Conservation (phyloP, 2,113 vertebrate species). For the Catagonus wagneri region DNA sequence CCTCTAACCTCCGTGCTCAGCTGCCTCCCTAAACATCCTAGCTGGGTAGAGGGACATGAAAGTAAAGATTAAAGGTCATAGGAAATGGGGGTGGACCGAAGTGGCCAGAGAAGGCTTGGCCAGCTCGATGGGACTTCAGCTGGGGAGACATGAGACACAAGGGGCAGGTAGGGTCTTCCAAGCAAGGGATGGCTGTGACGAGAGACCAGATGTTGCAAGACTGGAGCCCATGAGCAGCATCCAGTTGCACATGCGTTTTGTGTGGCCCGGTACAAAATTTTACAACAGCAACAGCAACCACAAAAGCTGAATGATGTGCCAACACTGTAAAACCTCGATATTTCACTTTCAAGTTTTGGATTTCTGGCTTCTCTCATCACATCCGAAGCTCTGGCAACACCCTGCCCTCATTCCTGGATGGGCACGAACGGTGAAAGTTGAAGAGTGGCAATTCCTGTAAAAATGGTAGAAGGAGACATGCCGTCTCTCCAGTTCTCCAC, state of each 20-base stretch:
- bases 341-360: neutral
- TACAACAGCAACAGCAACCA: neutral
- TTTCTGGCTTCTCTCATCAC: slow-evolving; percentile 21
- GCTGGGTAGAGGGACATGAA: neutral
- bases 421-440: neutral
- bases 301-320: neutral
- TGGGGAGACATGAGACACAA: neutral
- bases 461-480: neutral
- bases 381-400: neutral
- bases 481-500: neutral
- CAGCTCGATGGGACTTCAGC: neutral
- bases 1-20: neutral
- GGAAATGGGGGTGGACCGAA: neutral
- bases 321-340: neutral
- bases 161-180: neutral
- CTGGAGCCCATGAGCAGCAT: neutral
- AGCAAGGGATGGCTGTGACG: neutral
- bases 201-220: neutral
- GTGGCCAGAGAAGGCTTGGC: neutral
- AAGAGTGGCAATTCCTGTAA: neutral
- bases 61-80: slow-evolving; percentile 12
- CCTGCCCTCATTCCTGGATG: neutral
- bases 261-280: neutral
- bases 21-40: neutral
- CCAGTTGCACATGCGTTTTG: neutral